Evolutionary conservation across 2,888 invertebrate genomes (phyloP).

Genomic region (Saturnia pavonia): DNA sequence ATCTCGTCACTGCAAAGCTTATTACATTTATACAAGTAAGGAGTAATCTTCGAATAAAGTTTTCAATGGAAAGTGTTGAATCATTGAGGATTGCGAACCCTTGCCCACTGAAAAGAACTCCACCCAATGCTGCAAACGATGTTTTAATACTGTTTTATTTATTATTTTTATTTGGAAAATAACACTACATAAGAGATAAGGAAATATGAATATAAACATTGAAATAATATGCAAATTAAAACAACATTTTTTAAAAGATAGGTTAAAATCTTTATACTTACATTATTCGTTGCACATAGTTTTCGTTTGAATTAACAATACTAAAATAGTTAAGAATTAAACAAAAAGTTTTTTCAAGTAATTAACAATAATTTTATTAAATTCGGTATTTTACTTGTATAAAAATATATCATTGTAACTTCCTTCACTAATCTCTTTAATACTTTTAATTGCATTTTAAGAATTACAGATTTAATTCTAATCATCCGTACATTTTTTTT

Average conservation of each 20-base stretch:
- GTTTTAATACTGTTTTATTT: slow-evolving; percentile 33
- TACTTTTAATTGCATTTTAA: not conserved
- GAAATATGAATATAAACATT: not conserved
- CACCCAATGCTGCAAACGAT: slow-evolving; percentile 40
- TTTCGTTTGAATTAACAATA: not conserved
- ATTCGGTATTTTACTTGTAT: not conserved
- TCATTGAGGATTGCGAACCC: slow-evolving; percentile 78
- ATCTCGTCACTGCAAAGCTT: slow-evolving; percentile 81
- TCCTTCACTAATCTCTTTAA: not conserved
- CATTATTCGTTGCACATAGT: not conserved
- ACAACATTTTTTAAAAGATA: not conserved
- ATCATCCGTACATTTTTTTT: not conserved
- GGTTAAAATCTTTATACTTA: not conserved
- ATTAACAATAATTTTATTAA: no score
- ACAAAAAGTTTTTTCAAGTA: no score
- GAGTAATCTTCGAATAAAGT: slow-evolving; percentile 81
- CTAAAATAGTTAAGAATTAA: no score
- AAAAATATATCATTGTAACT: not conserved
- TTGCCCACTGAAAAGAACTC: slow-evolving; percentile 71
- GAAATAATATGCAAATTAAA: not conserved
- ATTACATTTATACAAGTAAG: slow-evolving; percentile 81
- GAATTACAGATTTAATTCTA: not conserved
- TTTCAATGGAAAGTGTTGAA: slow-evolving; percentile 79
- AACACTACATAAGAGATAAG: not conserved
- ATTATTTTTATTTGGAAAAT: not conserved